Base-by-base conservation (phyloP, 2,888 invertebrate species). In the Tridacna crocea region DNA sequence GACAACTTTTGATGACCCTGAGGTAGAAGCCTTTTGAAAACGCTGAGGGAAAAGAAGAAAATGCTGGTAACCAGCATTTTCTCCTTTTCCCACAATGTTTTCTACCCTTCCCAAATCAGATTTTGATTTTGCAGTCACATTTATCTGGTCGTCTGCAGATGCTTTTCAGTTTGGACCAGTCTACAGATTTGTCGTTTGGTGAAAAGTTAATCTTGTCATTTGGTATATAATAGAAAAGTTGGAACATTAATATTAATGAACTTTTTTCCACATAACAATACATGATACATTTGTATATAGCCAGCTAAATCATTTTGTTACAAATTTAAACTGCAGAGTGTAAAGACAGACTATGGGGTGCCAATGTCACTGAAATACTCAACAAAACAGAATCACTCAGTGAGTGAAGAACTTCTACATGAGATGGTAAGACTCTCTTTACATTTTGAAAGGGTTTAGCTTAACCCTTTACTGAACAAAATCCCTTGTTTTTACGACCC, bases 361-460 rank as follows among this genome's bases (percentile, higher is more conserved):
- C 99, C 99, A 0, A 97, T 99, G 96, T 95, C 97, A 68, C 96
- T 99, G 95, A 97, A 97, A 88, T 98, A 98, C 93, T 97, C 97
- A 84, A 96, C 98, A 85, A 95, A 97, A 4, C 97, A 97, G 90
- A 98, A 98, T 92, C 96, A 96, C 75, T 96, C 97, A 90, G 95
- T 98, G 76, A 96, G 97, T 0, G 96, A 97, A 88, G 97, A 97
- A 92, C 96, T 98, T 19, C 96, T 98, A 94, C 96, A 96, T 87
- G 98, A 98, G 95, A 97, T 98, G 94, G 96, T 96, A 92, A 93
- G 93, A 51, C 15, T 70, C 1, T n/a, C 46, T 66, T 6, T n/a
- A 10, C 22, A 61, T 36, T 36, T 36, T 36, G 3, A 36, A 8
- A 36, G 36, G 8, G 2, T 17, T 58, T 4, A 58, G 17, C 58